Evolutionary conservation across 2,113 vertebrate genomes (phyloP), one percentile per base, ranked within the genome.

Genomic region (Apaloderma vittatum): DNA sequence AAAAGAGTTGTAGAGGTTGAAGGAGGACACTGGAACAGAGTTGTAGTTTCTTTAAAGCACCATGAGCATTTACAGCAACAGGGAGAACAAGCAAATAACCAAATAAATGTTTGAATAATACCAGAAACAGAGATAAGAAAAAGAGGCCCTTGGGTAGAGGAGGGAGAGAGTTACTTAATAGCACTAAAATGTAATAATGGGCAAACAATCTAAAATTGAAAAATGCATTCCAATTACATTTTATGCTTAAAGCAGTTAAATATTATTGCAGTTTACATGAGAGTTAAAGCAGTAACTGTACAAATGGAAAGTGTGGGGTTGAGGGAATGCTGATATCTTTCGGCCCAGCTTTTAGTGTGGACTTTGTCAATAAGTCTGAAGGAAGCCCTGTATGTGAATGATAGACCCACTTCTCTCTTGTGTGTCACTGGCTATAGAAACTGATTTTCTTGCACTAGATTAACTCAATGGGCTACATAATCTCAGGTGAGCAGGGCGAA

Each of bases 211-310:
- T 91, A 87, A 93, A 96, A 88, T 2, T 91, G 72, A 94, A 80
- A 72, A 45, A 92, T 48, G 3, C 78, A 15, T 91, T 97, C 77
- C 91, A 96, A 87, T 96, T 89, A 78, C 61, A 75, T 81, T 94
- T 95, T 91, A 86, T 85, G 70, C 54, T 95, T 74, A 84, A 94
- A 94, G 88, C 58, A 84, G 88, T 92, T 96, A 91, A 89, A 92
- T 86, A 89, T 87, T 72, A 93, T 75, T 85, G 73, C n/a, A 18
- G n/a, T 89, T 94, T 91, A 94, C 66, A 45, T 22, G 8, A 61
- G 16, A 89, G 57, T 70, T 90, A 86, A 88, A 76, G 61, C 30
- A 81, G 59, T 9, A 74, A 85, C 43, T 63, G 61, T 40, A 78
- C 73, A 86, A 91, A 81, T 12, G 4, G 1, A 14, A 80, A 78